Percentiles rank a stretch among this genome's conserved stretches.
Evolutionary conservation across 2,888 invertebrate genomes (phyloP).

Genomic region (Amblyjoppa proteus): DNA sequence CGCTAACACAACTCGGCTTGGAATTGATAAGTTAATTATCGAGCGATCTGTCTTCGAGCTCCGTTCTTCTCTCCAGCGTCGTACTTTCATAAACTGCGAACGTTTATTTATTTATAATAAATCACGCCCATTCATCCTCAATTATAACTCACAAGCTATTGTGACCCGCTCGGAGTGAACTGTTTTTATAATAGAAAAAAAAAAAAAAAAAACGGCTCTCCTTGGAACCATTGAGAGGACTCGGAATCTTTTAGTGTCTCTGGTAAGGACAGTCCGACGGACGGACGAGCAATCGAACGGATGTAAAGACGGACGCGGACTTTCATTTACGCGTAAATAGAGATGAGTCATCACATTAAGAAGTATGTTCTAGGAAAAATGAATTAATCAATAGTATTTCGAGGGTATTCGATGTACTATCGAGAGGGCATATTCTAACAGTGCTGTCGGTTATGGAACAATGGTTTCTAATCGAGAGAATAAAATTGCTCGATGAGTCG

Average conservation of each 20-base stretch:
- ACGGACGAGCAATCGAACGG: no score
- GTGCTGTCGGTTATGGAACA: not conserved
- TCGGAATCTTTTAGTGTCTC: no score
- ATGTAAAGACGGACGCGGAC: no score
- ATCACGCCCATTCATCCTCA: not conserved
- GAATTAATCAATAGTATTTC: not conserved
- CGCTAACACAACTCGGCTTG: conserved; percentile 23
- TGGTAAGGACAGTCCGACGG: no score
- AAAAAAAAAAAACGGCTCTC: no score
- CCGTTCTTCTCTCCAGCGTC: not conserved
- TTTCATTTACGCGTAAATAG: no score
- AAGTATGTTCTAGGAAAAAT: not conserved
- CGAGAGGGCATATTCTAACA: not conserved
- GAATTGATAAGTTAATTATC: conserved; percentile 66
- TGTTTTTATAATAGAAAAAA: no score
- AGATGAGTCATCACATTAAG: not conserved
- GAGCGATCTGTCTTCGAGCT: conserved; percentile 38
- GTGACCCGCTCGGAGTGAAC: no score
- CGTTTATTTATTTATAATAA: not conserved
- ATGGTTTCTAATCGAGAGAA: conserved; percentile 1
- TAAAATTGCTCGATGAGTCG: not conserved
- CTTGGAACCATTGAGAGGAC: no score
- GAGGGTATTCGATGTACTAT: not conserved
- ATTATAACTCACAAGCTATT: not conserved
- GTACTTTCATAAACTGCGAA: not conserved